Base-by-base conservation (phyloP, 2,888 invertebrate species). In the Schrankia costaestrigalis region DNA sequence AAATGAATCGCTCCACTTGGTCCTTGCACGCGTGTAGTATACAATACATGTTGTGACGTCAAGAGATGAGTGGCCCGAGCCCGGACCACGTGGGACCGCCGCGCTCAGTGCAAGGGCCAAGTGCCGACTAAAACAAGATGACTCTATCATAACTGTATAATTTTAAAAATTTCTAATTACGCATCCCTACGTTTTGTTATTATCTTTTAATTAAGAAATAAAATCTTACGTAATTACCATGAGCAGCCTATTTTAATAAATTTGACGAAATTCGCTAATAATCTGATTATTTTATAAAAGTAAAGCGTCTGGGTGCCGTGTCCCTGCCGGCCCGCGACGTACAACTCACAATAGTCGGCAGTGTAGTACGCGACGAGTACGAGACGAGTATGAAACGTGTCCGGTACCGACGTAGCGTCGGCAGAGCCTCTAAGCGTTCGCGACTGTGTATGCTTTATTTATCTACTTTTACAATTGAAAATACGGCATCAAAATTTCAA, bases 91-190 rank as follows among this genome's bases (percentile, higher is more conserved):
- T n/a, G n/a, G n/a, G n/a, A 34, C 50, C 35, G 52, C 39, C 56
- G 56, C 51, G 46, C 11, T 9, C 10, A 3, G 26, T 19, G 11
- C 70, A 59, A 56, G 70, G 47, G 53, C 73, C 78, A 66, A 68
- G 70, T 66, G 72, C 60, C 72, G 74, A 69, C 65, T 46, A 74
- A 78, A 74, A 72, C 76, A 78, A 83, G 63, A 65, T 78, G 71
- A 80, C 77, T 74, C 81, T 86, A 87, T 84, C 71, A 78, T 87
- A 84, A 87, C 85, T 85, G 86, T 86, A 87, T 87, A 86, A 85
- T 85, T 86, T 87, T 86, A 85, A 86, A 87, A 87, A 86, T 78
- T 67, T 84, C 87, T 87, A 87, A 86, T 87, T 86, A 87, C 85
- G 87, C 87, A 81, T 84, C 73, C 76, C 87, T 87, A 87, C 85